phyloP scores from a whole-genome alignment of 2,888 invertebrate genomes.

The Cephus rjabovi region DNA sequence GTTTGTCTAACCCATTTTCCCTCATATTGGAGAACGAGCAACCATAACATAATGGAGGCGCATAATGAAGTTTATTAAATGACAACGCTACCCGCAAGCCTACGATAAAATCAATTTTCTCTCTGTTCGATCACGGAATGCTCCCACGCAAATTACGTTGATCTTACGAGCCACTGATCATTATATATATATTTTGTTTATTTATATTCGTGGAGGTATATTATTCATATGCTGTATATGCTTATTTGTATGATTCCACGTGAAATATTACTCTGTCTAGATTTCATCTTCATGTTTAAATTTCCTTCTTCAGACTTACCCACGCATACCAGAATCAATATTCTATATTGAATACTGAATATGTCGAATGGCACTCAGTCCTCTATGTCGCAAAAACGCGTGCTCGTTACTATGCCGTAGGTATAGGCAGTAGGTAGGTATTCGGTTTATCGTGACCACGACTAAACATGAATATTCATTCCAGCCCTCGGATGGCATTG shows the following conservation, averaged over 20 bases:
- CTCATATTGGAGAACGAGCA: constrained; percentile 15
- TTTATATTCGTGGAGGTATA: background rate
- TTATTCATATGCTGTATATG: background rate
- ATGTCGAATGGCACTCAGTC: background rate
- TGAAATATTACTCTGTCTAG: background rate
- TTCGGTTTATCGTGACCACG: background rate
- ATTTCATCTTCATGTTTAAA: background rate
- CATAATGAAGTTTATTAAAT: constrained; percentile 36
- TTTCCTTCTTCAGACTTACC: background rate
- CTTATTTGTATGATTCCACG: background rate
- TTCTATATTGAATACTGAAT: background rate
- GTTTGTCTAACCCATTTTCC: constrained; percentile 14
- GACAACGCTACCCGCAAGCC: constrained; percentile 33
- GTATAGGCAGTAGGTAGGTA: background rate
- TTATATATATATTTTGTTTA: background rate
- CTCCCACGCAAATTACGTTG: background rate
- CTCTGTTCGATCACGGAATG: background rate
- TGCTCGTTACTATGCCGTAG: background rate
- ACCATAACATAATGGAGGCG: constrained; percentile 24
- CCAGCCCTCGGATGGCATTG: background rate
- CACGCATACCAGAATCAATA: background rate
- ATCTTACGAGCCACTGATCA: background rate
- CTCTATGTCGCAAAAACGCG: background rate
- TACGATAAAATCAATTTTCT: constrained; percentile 27
- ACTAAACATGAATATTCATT: background rate